These are phyloP conservation scores for Pseudotriccus pelzelni DNA, from an alignment of 2,797 vertebrate species.

Conservation along the genomic window DNA sequence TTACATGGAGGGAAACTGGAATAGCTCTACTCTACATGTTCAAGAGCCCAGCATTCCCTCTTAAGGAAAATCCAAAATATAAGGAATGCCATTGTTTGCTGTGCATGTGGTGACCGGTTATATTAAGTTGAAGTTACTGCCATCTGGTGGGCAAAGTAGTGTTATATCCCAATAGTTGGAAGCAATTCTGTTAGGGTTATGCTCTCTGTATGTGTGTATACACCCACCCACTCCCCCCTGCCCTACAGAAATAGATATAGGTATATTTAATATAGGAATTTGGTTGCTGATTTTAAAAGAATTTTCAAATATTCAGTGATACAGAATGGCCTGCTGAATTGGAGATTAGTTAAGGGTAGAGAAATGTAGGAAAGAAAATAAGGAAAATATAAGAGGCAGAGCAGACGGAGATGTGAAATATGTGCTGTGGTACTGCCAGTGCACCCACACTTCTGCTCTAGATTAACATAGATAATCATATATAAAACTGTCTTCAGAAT, in stretches of 20 bases:
- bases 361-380: background rate
- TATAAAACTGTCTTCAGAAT: background rate
- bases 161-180: background rate
- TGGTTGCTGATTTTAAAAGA: background rate
- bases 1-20: slow-evolving; percentile 9
- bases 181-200: background rate
- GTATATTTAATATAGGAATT: background rate
- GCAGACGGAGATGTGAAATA: background rate
- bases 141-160: slow-evolving; percentile 76
- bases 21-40: slow-evolving; percentile 11
- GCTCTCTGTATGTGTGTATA: background rate
- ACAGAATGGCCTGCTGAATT: background rate
- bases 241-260: background rate
- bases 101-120: background rate
- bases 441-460: background rate
- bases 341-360: background rate
- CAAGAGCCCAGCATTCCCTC: background rate
- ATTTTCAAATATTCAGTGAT: background rate
- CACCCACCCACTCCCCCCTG: too few relatives aligned
- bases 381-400: background rate
- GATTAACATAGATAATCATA: background rate
- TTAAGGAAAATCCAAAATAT: background rate
- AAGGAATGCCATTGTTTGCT: slow-evolving; percentile 63
- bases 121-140: slow-evolving; percentile 78
- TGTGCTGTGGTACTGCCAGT: background rate